Conservation (phyloP, 2,888 invertebrate genomes). For the Polydrusus cervinus region DNA sequence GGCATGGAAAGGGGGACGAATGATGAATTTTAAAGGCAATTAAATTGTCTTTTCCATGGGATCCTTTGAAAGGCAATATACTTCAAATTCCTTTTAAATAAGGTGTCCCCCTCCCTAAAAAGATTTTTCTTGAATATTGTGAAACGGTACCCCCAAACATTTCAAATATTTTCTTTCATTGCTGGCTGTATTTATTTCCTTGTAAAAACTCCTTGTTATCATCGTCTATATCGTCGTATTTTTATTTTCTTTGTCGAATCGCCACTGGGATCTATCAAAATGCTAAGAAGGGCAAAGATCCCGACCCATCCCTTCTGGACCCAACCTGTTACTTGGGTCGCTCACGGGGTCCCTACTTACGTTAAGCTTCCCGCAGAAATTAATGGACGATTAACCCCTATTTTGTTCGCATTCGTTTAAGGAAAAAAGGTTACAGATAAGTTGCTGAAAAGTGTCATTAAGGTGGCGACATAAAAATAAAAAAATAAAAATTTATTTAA, state of each 20-base stretch:
- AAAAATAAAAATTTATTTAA: neutral
- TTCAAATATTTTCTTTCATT: too few species aligned
- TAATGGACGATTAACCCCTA: slow-evolving; percentile 61
- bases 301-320: slow-evolving; percentile 38
- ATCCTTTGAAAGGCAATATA: too few species aligned
- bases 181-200: neutral
- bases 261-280: slow-evolving; percentile 42
- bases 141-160: too few species aligned
- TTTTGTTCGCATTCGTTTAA: slow-evolving; percentile 55
- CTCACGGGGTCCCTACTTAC: slow-evolving; percentile 45
- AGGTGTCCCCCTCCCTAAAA: too few species aligned
- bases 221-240: neutral
- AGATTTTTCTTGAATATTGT: too few species aligned
- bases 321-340: slow-evolving; percentile 49
- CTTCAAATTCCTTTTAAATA: too few species aligned
- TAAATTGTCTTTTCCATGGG: too few species aligned
- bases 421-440: slow-evolving; percentile 34
- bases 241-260: slow-evolving; percentile 23
- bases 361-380: slow-evolving; percentile 53
- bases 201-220: neutral
- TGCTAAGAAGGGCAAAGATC: slow-evolving; percentile 46
- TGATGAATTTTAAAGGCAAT: too few species aligned
- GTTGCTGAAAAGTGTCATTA: neutral
- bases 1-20: too few species aligned
- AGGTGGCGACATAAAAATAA: slow-evolving; percentile 15